These are phyloP conservation scores for Formica exsecta DNA, from an alignment of 1,140 invertebrate species.

Conservation along the genomic window DNA sequence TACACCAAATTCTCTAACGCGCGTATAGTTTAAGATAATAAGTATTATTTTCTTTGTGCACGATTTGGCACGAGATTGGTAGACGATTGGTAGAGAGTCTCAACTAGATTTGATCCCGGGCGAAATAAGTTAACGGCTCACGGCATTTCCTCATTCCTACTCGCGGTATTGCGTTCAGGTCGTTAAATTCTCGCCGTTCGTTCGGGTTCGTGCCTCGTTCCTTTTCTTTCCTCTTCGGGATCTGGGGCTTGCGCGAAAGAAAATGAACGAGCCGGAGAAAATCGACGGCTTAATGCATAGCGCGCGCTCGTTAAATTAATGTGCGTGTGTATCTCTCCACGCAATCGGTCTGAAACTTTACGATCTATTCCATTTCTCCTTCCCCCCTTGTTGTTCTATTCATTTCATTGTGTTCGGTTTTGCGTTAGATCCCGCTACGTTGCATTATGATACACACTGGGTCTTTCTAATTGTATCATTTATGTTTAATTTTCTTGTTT, in stretches of 20 bases:
- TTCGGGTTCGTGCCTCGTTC: conserved; percentile 23
- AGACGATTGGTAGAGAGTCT: background rate
- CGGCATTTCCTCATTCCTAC: conserved; percentile 69
- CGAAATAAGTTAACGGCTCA: conserved; percentile 66
- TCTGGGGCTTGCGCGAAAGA: conserved; percentile 39
- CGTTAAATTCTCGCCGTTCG: conserved; percentile 53
- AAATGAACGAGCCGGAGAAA: conserved; percentile 55
- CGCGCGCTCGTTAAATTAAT: conserved; percentile 44
- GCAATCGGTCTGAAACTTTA: conserved; percentile 43
- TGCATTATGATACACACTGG: background rate
- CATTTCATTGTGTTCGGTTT: conserved; percentile 15
- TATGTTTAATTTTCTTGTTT: conserved; percentile 1
- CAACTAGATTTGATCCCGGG: background rate
- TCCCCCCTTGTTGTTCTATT: background rate
- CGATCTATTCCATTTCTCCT: conserved; percentile 36
- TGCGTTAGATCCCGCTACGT: conserved; percentile 5
- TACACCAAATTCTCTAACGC: background rate
- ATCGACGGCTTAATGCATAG: conserved; percentile 45
- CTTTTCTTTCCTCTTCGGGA: conserved; percentile 40
- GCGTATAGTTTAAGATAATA: background rate
- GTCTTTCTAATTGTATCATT: background rate
- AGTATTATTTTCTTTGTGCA: background rate
- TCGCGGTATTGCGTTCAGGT: conserved; percentile 61
- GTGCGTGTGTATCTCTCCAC: background rate
- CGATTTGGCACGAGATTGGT: background rate